Base-by-base conservation (phyloP, 2,113 vertebrate genomes). In the Nothoprocta pentlandii region DNA sequence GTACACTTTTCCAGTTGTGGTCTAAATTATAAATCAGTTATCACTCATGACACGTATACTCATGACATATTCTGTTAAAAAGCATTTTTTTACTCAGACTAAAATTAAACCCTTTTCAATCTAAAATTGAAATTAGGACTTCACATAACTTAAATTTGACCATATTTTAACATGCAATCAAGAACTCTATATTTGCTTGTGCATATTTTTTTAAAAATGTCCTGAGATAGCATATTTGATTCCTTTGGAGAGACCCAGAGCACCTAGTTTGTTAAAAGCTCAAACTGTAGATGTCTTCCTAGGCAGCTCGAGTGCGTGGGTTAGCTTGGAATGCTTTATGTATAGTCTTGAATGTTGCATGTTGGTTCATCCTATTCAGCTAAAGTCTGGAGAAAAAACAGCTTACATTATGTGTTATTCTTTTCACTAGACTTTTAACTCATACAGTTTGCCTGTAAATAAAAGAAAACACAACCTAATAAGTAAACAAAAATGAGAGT, bases 1-100 rank as follows among this genome's bases (percentile, higher is more conserved):
- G 91, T 83, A 92, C 42, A 75, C 71, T 34, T 91, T 61, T 86
- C 28, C 83, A 86, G 74, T 36, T 87, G 44, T 77, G 6, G 70
- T 28, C 85, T 86, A 61, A 44, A 56, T 19, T 76, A n/a, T 46
- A 93, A 90, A 51, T 79, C 36, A 83, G 34, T 92, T 51, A 19
- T 32, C 80, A 67, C 61, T 76, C 30, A 58, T 41, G 34, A 28
- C 9, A 76, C 25, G 25, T 59, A 39, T 76, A 67, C 61, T 76
- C 30, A 58, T 41, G 34, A 28, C 9, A 76, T 59, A 36, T 77
- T 59, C 42, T 62, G 17, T 47, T 47, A 34, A 47, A 77, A 77
- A 19, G n/a, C 8, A 26, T 76, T 77, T 61, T 32, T 61, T 77
- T 77, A 19, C 59, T 62, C 32, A 15, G 16, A 28, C n/a, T 47